Evolutionary conservation across 2,797 vertebrate genomes (phyloP).

Genomic region (Sebastes glaucus): DNA sequence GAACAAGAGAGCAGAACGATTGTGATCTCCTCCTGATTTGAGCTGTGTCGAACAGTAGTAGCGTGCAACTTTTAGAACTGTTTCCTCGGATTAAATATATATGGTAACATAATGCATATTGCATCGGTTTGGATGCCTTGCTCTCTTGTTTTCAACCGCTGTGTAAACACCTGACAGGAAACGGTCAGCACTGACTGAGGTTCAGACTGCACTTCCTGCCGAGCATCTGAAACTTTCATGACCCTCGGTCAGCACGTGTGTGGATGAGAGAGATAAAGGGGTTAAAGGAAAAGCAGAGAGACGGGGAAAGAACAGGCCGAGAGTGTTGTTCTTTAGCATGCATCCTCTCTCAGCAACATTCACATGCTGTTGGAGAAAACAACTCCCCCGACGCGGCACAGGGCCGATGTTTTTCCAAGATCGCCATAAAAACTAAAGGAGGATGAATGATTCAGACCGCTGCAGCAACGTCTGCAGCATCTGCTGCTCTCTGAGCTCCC

Average conservation of each 20-base stretch:
- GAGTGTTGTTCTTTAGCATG: constrained; percentile 25
- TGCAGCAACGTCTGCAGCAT: constrained; percentile 46
- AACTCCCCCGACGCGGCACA: constrained; percentile 18
- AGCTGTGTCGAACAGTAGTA: not conserved
- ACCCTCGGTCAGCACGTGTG: not conserved
- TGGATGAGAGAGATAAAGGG: not conserved
- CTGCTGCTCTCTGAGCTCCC: constrained; percentile 30
- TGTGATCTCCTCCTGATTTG: not conserved
- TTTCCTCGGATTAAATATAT: constrained; percentile 44
- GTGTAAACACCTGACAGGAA: constrained; percentile 49
- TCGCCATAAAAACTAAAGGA: constrained; percentile 49
- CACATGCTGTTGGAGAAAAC: constrained; percentile 20
- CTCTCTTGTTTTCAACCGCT: constrained; percentile 38
- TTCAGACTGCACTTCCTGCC: constrained; percentile 7
- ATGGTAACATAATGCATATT: constrained; percentile 44
- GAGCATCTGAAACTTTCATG: constrained; percentile 52
- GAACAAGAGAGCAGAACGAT: not conserved
- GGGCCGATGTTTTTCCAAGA: constrained; percentile 41
- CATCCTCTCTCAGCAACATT: constrained; percentile 26
- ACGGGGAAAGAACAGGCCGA: not conserved
- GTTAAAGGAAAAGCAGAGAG: constrained; percentile 14
- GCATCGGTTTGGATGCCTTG: constrained; percentile 31
- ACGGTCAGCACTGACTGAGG: constrained; percentile 5
- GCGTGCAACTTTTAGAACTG: constrained; percentile 9
- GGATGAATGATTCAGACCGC: constrained; percentile 65